Conservation (phyloP, 2,888 invertebrate genomes). For the Ptychoptera contaminata region DNA sequence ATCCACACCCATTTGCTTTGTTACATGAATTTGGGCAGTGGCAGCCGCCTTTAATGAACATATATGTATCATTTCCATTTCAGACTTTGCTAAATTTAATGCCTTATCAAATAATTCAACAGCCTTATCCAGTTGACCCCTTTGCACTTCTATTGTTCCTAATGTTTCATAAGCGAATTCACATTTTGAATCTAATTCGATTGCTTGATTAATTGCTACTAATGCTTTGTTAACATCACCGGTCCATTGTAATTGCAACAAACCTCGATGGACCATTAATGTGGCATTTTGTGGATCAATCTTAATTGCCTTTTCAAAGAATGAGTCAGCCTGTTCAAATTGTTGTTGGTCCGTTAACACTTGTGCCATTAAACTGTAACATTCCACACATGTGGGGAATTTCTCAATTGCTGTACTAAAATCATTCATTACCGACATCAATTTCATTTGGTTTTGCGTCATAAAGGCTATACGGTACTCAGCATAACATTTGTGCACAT, state of each 20-base stretch:
- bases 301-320: constrained; percentile 65
- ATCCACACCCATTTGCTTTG: constrained; percentile 54
- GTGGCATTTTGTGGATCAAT: constrained; percentile 75
- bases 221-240: constrained; percentile 68
- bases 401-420: constrained; percentile 62
- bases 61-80: constrained; percentile 78
- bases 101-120: constrained; percentile 81
- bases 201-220: constrained; percentile 60
- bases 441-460: constrained; percentile 40
- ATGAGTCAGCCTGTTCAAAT: constrained; percentile 65
- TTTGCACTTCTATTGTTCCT: constrained; percentile 86
- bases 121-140: constrained; percentile 65
- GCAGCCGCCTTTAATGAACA: constrained; percentile 83
- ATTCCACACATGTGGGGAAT: constrained; percentile 75
- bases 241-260: constrained; percentile 70
- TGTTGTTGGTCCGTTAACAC: constrained; percentile 74
- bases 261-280: constrained; percentile 72
- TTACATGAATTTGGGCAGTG: constrained; percentile 70
- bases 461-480: constrained; percentile 59
- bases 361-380: constrained; percentile 79
- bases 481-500: constrained; percentile 80
- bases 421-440: constrained; percentile 49
- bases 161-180: constrained; percentile 91
- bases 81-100: constrained; percentile 67
- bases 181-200: constrained; percentile 80